A percentile compares a stretch with the other conserved stretches of the same genome.
These are phyloP conservation scores for Calliphora vicina DNA, from an alignment of 1,140 invertebrate genomes.

Conservation along the genomic window DNA sequence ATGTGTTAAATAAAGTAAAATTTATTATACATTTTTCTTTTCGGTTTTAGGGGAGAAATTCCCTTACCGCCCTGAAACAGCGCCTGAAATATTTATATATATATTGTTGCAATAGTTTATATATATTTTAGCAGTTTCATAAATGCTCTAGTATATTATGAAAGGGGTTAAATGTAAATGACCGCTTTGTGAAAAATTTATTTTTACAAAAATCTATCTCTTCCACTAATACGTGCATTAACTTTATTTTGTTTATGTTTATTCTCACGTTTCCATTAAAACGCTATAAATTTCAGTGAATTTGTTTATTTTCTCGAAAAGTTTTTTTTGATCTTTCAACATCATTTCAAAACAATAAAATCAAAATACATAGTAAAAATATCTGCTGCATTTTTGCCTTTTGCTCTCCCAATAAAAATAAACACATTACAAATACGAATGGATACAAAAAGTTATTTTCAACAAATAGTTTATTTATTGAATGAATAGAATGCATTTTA, in stretches of 20 bases:
- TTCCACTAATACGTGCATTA: background rate
- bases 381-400: background rate
- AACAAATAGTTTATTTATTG: background rate
- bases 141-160: too few species aligned
- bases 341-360: background rate
- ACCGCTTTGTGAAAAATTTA: too few species aligned
- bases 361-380: background rate
- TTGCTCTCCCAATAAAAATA: too few species aligned
- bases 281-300: background rate
- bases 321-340: background rate
- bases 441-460: background rate
- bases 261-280: background rate
- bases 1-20: too few species aligned
- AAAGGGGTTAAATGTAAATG: background rate
- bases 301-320: background rate
- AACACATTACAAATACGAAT: too few species aligned
- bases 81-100: too few species aligned
- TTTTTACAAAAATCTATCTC: background rate
- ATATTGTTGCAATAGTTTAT: too few species aligned
- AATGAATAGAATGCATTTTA: background rate
- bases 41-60: too few species aligned
- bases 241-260: background rate
- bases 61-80: too few species aligned
- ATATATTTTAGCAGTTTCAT: too few species aligned
- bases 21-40: too few species aligned